These are phyloP conservation scores for Elaeidobius kamerunicus DNA, from an alignment of 2,888 invertebrate genomes.

Conservation along the genomic window DNA sequence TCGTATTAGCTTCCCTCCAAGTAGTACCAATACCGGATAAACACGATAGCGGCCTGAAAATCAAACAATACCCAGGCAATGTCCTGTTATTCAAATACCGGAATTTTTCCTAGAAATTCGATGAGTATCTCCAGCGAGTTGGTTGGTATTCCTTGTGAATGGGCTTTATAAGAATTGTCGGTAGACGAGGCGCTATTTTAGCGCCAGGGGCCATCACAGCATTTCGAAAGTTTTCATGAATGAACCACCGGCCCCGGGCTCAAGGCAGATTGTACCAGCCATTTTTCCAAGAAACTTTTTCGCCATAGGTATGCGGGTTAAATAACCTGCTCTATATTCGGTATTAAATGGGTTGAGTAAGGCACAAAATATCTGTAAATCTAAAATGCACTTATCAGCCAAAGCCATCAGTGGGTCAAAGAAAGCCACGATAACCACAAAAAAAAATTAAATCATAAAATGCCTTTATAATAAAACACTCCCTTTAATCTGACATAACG, in stretches of 20 bases:
- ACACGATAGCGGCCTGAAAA: slow-evolving; percentile 6
- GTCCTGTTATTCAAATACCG: slow-evolving; percentile 26
- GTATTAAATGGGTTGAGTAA: too few relatives aligned
- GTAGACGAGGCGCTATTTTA: slow-evolving; percentile 38
- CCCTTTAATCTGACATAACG: too few relatives aligned
- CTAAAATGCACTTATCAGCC: too few relatives aligned
- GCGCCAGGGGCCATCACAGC: slow-evolving; percentile 39
- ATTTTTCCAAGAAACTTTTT: slow-evolving; percentile 16
- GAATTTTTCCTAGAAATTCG: slow-evolving; percentile 27
- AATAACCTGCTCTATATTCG: slow-evolving; percentile 5
- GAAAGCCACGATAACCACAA: too few relatives aligned
- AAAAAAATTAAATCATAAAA: too few relatives aligned
- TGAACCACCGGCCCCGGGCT: slow-evolving; percentile 17
- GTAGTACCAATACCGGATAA: slow-evolving; percentile 15
- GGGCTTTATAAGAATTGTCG: slow-evolving; percentile 16
- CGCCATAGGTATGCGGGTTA: neutral
- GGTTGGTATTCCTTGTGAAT: slow-evolving; percentile 15
- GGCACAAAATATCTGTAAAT: too few relatives aligned
- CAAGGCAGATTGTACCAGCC: slow-evolving; percentile 1
- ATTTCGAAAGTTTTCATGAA: slow-evolving; percentile 33
- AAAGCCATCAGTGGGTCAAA: too few relatives aligned
- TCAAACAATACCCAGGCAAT: slow-evolving; percentile 18
- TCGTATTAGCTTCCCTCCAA: too few relatives aligned
- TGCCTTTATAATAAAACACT: too few relatives aligned
- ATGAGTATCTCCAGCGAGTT: slow-evolving; percentile 21